Percentiles rank a stretch among this genome's conserved stretches.
Conservation (phyloP, 2,113 vertebrate species). For the Melanerpes formicivorus region DNA sequence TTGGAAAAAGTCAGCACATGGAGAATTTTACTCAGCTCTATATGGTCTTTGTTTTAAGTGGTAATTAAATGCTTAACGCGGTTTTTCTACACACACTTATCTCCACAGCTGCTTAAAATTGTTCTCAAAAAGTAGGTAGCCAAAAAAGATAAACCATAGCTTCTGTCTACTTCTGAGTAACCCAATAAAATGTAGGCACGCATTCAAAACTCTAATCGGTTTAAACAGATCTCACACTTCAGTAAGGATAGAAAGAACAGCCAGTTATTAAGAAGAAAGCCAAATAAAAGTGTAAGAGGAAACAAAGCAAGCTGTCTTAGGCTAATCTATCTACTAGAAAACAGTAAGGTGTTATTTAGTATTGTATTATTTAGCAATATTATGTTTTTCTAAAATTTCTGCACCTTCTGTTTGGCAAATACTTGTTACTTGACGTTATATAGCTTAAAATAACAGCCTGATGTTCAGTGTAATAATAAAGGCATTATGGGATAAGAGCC, state of each 20-base stretch:
- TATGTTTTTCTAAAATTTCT: slow-evolving; percentile 6
- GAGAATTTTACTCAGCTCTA: slow-evolving; percentile 7
- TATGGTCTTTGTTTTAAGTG: slow-evolving; percentile 9
- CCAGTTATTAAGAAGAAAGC: not conserved
- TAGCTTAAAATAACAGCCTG: not conserved
- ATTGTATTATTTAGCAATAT: not conserved
- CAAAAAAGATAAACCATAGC: slow-evolving; percentile 17
- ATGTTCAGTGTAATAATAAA: not conserved
- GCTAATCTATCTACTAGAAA: not conserved
- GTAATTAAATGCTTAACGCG: slow-evolving; percentile 41
- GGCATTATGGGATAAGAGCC: not conserved
- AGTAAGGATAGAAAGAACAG: not conserved
- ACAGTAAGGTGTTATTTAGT: not conserved
- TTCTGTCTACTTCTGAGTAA: slow-evolving; percentile 8
- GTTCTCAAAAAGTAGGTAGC: slow-evolving; percentile 45
- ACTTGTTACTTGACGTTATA: not conserved
- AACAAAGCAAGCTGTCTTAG: slow-evolving; percentile 14
- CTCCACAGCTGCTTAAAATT: slow-evolving; percentile 8
- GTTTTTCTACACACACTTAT: not conserved
- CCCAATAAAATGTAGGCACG: slow-evolving; percentile 11
- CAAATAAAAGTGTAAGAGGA: slow-evolving; percentile 26
- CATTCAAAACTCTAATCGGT: slow-evolving; percentile 23
- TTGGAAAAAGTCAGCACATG: not conserved
- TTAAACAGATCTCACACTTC: slow-evolving; percentile 38
- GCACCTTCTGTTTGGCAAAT: not conserved